A percentile compares a stretch with the other conserved stretches of the same genome.
phyloP scores from a whole-genome alignment of 2,888 invertebrate species.

The Neoaliturus tenellus region DNA sequence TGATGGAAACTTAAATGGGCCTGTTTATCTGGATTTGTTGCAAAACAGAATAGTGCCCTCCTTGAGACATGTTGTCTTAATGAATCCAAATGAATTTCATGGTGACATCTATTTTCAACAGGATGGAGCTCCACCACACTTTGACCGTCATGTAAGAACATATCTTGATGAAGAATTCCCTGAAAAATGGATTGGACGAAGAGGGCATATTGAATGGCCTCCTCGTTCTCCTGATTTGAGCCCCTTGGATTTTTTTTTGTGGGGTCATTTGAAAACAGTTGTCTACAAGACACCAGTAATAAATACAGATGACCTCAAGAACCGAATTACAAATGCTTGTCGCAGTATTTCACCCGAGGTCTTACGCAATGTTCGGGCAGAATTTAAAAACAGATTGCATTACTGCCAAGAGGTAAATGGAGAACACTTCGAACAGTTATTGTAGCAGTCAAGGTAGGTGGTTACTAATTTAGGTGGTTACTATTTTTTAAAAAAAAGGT shows the following conservation, averaged over 20 bases:
- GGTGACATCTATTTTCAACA: conserved; percentile 39
- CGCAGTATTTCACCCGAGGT: conserved; percentile 28
- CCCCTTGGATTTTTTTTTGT: conserved; percentile 35
- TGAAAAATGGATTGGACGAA: conserved; percentile 36
- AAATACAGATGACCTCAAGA: too few relatives aligned
- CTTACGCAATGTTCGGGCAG: neutral
- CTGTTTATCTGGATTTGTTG: neutral
- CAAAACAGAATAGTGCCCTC: conserved; percentile 13
- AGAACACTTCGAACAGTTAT: neutral
- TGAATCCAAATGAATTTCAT: conserved; percentile 11
- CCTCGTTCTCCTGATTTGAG: conserved; percentile 22
- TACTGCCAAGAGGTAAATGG: too few relatives aligned
- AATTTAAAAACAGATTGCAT: conserved; percentile 4
- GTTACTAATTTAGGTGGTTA: neutral
- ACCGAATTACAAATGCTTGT: conserved; percentile 28
- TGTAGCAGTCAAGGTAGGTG: conserved; percentile 1
- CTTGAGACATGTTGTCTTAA: neutral
- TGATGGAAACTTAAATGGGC: conserved; percentile 15
- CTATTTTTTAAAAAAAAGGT: neutral
- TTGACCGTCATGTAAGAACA: conserved; percentile 16
- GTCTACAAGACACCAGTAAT: too few relatives aligned
- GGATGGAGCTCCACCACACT: conserved; percentile 45
- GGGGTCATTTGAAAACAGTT: too few relatives aligned
- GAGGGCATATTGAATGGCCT: conserved; percentile 14
- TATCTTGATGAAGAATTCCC: conserved; percentile 40